Base-by-base conservation (phyloP, 1,140 invertebrate species). In the Olivierus martensii region DNA sequence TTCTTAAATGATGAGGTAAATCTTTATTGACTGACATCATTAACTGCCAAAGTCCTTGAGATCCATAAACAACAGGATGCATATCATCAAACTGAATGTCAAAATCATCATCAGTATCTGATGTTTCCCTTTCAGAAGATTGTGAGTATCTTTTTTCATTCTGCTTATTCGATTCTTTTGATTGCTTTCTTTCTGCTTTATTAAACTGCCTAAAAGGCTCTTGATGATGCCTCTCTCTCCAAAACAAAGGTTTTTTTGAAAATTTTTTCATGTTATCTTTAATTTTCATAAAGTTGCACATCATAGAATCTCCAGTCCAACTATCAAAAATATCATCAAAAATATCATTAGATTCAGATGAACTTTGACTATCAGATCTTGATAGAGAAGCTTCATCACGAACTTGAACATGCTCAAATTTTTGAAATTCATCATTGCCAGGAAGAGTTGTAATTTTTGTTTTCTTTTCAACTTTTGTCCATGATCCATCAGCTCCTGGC, bases 321-420 rank as follows among this genome's bases (percentile, higher is more conserved):
- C 55, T 59, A 37, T 63, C 62, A 48, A 63, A 63, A n/a, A 63
- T 63, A 46, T 63, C 62, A 49, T 63, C 62, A 44, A 63, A 63
- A n/a, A 63, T 54, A 38, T 63, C 62, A 28, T 55, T 61, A n/a
- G 62, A 63, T 21, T 61, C 61, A 14, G 62, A 63, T 0, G 58
- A 59, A 37, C 59, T 61, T 36, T 54, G 52, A 46, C 61, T 63
- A 45, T 63, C 61, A 9, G 62, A 63, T 14, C 51, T 48, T 2
- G 34, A 17, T 4, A 60, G 14, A 17, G 19, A 28, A 9, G 55
- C 14, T 22, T 52, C 18, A 47, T 21, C 45, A 38, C 48, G 43
- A 10, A 56, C 19, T 45, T 55, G 49, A 28, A 52, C 11, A 42
- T 55, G 44, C 42, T 43, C 34, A 19, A 52, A 47, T 28, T 55